phyloP scores from a whole-genome alignment of 2,797 vertebrate species.

The Pangasius djambal region DNA sequence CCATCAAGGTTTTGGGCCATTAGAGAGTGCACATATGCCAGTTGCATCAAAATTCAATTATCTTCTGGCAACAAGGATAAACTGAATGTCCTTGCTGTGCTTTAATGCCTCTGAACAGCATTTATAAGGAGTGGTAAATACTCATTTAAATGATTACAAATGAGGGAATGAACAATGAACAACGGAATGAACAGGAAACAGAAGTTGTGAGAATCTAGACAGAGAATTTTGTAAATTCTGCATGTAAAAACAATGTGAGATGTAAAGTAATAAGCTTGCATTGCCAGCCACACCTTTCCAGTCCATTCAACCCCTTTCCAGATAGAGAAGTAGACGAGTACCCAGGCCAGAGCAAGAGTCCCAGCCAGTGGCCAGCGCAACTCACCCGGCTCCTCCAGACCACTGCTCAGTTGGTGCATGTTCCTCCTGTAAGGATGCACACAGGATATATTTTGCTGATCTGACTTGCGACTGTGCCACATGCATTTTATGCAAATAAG shows the following conservation, averaged over 20 bases:
- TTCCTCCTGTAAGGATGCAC: constrained; percentile 76
- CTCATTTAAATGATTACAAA: not conserved
- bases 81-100: constrained; percentile 44
- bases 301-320: constrained; percentile 97
- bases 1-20: constrained; percentile 58
- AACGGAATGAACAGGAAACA: not conserved
- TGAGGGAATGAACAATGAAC: not conserved
- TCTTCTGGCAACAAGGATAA: constrained; percentile 58
- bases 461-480: not conserved
- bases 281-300: constrained; percentile 78
- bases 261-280: not conserved
- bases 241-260: not conserved
- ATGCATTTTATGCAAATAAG: not conserved
- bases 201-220: not conserved
- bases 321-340: constrained; percentile 93
- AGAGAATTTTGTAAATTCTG: not conserved
- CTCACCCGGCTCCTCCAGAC: constrained; percentile 84
- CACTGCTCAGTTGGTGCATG: constrained; percentile 86
- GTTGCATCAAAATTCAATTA: constrained; percentile 71
- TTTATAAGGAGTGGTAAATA: not conserved
- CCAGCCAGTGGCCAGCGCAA: constrained; percentile 88
- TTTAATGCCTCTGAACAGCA: constrained; percentile 47
- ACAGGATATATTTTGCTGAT: not conserved
- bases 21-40: constrained; percentile 58
- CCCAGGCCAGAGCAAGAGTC: constrained; percentile 85